Conservation (phyloP, 2,888 invertebrate genomes). For the Nephrotoma flavescens region DNA sequence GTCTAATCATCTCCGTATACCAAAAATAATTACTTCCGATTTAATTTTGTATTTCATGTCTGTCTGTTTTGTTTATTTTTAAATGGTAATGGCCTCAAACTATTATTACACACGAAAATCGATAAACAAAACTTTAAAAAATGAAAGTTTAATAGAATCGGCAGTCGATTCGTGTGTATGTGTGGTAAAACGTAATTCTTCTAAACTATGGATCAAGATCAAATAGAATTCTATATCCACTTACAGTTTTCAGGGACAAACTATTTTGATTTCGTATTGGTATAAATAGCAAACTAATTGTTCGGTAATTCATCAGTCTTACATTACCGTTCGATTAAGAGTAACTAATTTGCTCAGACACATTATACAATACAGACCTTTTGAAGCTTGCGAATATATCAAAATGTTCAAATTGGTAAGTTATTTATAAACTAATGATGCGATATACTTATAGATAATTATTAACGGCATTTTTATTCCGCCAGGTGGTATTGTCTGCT, state of each 20-base stretch:
- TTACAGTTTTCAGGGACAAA: background rate
- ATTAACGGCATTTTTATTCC: background rate
- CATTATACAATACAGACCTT: slow-evolving; percentile 5
- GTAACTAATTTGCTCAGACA: background rate
- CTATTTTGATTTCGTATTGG: background rate
- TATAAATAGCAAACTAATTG: background rate
- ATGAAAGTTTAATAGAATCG: background rate
- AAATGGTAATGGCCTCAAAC: background rate
- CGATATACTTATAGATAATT: background rate
- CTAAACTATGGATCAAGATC: background rate
- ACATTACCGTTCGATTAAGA: slow-evolving; percentile 14
- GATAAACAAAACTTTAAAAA: background rate
- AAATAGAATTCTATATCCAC: background rate
- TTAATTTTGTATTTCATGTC: background rate
- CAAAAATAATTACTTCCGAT: background rate
- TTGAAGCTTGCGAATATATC: slow-evolving; percentile 7
- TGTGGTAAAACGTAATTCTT: background rate
- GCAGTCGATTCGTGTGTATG: background rate
- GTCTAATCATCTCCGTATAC: background rate
- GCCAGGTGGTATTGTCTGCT: slow-evolving; percentile 45
- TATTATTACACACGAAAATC: background rate
- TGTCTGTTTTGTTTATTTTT: background rate
- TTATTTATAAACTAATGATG: background rate
- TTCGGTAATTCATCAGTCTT: slow-evolving; percentile 18
- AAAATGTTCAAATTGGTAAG: slow-evolving; percentile 34